phyloP scores from a whole-genome alignment of 2,888 invertebrate species.

The Lymantria monacha region DNA sequence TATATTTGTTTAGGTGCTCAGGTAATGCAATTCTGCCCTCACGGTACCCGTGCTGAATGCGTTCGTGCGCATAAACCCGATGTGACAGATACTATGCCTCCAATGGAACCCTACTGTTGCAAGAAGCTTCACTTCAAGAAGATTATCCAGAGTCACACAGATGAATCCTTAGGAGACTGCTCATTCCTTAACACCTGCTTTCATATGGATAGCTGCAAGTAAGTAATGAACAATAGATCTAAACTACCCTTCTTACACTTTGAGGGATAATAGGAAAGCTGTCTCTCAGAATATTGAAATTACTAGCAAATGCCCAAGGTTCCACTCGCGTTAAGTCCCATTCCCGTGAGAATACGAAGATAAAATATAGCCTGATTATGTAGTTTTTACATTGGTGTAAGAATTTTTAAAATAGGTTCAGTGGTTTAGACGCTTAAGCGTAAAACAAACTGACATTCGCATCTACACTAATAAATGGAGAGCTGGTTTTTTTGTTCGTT shows the following conservation, averaged over 20 bases:
- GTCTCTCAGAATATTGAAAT: too few species aligned
- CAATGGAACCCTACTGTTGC: slow-evolving; percentile 71
- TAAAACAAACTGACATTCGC: too few species aligned
- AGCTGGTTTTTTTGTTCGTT: too few species aligned
- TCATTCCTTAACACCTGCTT: slow-evolving; percentile 99
- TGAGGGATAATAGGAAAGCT: too few species aligned
- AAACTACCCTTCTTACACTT: neutral
- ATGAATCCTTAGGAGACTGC: slow-evolving; percentile 97
- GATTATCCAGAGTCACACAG: slow-evolving; percentile 96
- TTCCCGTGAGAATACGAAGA: too few species aligned
- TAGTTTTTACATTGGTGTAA: too few species aligned
- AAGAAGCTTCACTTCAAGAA: slow-evolving; percentile 97
- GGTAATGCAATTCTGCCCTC: slow-evolving; percentile 97
- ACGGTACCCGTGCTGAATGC: slow-evolving; percentile 96
- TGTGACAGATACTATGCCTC: neutral
- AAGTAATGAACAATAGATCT: slow-evolving; percentile 28
- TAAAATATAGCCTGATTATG: too few species aligned
- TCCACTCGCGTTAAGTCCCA: too few species aligned
- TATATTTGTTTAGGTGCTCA: slow-evolving; percentile 81
- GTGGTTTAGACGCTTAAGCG: too few species aligned
- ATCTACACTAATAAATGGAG: too few species aligned
- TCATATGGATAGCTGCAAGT: slow-evolving; percentile 99
- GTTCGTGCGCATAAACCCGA: slow-evolving; percentile 60
- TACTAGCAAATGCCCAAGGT: too few species aligned
- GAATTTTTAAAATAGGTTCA: too few species aligned